Evolutionary conservation across 2,888 invertebrate genomes (phyloP).

Genomic region (Nasonia oneida): DNA sequence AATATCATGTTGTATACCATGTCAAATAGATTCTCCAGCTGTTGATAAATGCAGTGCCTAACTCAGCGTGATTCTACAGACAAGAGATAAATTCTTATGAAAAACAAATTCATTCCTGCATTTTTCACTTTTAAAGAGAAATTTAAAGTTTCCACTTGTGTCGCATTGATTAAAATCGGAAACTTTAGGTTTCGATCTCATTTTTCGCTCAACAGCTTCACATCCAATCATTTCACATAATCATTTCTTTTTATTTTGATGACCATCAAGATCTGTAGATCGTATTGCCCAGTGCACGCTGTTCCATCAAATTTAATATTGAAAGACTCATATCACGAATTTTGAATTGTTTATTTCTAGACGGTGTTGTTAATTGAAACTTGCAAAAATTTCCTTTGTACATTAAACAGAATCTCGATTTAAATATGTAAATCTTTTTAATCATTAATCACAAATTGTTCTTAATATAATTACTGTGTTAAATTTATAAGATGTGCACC

Average conservation of each 20-base stretch:
- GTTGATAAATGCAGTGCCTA: constrained; percentile 39
- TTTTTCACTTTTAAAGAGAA: constrained; percentile 18
- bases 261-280: constrained; percentile 56
- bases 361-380: not conserved
- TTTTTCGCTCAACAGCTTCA: constrained; percentile 15
- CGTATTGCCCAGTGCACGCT: constrained; percentile 62
- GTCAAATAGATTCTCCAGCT: constrained; percentile 9
- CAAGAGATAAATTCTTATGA: constrained; percentile 34
- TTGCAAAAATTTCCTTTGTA: constrained; percentile 26
- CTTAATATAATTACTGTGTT: constrained; percentile 36
- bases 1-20: constrained; percentile 44
- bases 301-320: constrained; percentile 29
- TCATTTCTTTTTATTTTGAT: constrained; percentile 34
- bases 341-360: constrained; percentile 31
- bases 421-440: constrained; percentile 25
- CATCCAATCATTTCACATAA: not conserved
- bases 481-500: constrained; percentile 29
- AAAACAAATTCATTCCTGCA: not conserved
- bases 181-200: constrained; percentile 46
- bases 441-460: constrained; percentile 14
- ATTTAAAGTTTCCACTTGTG: constrained; percentile 4
- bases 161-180: not conserved
- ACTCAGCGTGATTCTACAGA: not conserved
- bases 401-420: constrained; percentile 22
- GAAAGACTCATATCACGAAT: constrained; percentile 26